Base-by-base conservation (phyloP, 1,140 invertebrate species). In the Drosophila repleta region DNA sequence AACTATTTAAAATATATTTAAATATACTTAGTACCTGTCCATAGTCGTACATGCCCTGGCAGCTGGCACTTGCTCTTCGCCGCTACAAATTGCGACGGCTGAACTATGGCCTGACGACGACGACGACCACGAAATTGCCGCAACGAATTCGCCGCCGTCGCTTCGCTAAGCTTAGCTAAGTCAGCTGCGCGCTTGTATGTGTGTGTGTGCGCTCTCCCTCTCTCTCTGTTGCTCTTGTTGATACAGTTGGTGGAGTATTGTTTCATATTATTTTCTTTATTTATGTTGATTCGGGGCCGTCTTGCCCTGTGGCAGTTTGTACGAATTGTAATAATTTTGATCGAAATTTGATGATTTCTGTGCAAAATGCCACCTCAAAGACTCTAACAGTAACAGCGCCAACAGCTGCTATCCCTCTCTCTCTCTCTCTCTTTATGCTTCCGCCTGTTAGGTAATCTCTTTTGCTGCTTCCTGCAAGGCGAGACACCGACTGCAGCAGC, bases 381-480 rank as follows among this genome's bases (percentile, higher is more conserved):
- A 43, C 39, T n/a, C n/a, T n/a, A n/a, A n/a, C n/a, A n/a, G n/a
- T n/a, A 68, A 60, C 51, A 29, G 1, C 29, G 4, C 6, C 24
- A 67, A 18, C 20, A 48, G 53, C 20, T 53, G 51, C 58, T 29
- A 20, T 69, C 66, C 48, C 20, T 55, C 11, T 69, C 57, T 48
- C 15, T 1, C 48, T 45, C 24, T 32, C 17, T 13, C 3, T 46
- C 39, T 8, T n/a, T 11, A 4, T 18, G 35, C 56, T 73, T 73
- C 69, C 69, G 69, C 69, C 55, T 72, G 18, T 72, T 72, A 60
- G 63, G 63, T 72, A 72, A 72, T 71, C 24, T 21, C 39, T 35
- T n/a, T n/a, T 45, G 1, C 29, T 43, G 63, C 55, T 66, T 60
- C 63, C 69, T 72, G 55, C 39, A 66, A 58, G 43, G 37, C 55